Percentiles rank a stretch among this genome's conserved stretches.
These are phyloP conservation scores for Poecile montanus DNA, from an alignment of 2,797 vertebrate genomes.

Conservation along the genomic window DNA sequence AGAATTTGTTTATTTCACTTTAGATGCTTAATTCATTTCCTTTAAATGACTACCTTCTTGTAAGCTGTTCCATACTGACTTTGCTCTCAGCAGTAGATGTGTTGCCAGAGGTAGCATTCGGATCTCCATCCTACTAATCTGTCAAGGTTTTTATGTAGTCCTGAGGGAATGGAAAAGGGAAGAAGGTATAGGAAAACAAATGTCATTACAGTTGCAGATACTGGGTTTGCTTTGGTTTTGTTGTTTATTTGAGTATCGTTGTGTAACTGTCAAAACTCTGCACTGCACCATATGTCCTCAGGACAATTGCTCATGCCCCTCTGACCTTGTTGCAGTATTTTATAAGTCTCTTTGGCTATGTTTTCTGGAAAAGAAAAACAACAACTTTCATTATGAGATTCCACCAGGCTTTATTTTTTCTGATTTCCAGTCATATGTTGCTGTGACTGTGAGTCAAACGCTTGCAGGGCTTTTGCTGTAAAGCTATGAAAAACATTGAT, in stretches of 20 bases:
- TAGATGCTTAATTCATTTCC: not conserved
- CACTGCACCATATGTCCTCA: not conserved
- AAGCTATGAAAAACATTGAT: not conserved
- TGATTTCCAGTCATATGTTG: not conserved
- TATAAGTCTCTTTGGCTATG: not conserved
- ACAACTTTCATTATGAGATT: not conserved
- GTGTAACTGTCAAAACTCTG: not conserved
- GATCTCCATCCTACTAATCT: not conserved
- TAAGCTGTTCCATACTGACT: not conserved
- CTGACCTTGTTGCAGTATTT: conserved; percentile 6
- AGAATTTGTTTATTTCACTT: not conserved
- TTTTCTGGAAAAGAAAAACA: not conserved
- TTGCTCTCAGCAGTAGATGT: not conserved
- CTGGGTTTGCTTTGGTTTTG: not conserved
- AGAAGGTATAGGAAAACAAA: not conserved
- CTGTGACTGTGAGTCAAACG: not conserved
- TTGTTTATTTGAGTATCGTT: not conserved
- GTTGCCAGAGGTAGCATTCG: not conserved
- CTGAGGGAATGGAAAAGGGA: not conserved
- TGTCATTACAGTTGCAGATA: not conserved
- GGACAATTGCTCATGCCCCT: not conserved
- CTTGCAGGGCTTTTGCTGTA: not conserved
- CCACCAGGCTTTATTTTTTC: not conserved
- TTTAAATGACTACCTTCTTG: not conserved
- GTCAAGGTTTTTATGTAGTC: not conserved